Evolutionary conservation across 2,888 invertebrate species (phyloP).

Genomic region (Microplitis manilae): DNA sequence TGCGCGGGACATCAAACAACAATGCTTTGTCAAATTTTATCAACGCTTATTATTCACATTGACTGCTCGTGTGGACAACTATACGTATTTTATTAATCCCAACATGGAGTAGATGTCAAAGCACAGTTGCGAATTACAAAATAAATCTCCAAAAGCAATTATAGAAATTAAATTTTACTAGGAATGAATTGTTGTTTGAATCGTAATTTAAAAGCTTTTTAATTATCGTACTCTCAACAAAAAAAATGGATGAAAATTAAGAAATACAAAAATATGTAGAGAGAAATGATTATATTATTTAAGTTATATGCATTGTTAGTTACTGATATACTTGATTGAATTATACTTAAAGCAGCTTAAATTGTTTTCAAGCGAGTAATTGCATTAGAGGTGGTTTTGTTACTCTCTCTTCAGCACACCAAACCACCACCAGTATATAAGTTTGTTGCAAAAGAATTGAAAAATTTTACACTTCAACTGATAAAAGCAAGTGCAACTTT

Average conservation of each 20-base stretch:
- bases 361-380: slow-evolving; percentile 50
- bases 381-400: slow-evolving; percentile 42
- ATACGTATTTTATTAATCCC: background rate
- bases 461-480: slow-evolving; percentile 3
- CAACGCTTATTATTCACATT: slow-evolving; percentile 29
- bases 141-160: background rate
- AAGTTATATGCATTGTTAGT: slow-evolving; percentile 35
- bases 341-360: slow-evolving; percentile 48
- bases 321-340: slow-evolving; percentile 51
- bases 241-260: background rate
- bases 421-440: background rate
- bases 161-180: background rate
- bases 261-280: background rate
- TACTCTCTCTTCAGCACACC: slow-evolving; percentile 36
- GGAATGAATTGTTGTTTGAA: background rate
- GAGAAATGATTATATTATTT: slow-evolving; percentile 11
- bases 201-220: background rate
- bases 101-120: background rate
- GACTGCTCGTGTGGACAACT: slow-evolving; percentile 8
- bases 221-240: background rate
- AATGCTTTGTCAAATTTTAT: slow-evolving; percentile 7
- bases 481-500: background rate
- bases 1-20: background rate
- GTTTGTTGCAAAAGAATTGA: slow-evolving; percentile 17
- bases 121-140: background rate